These are phyloP conservation scores for Phrynocephalus forsythii DNA, from an alignment of 2,797 vertebrate species.

Conservation along the genomic window DNA sequence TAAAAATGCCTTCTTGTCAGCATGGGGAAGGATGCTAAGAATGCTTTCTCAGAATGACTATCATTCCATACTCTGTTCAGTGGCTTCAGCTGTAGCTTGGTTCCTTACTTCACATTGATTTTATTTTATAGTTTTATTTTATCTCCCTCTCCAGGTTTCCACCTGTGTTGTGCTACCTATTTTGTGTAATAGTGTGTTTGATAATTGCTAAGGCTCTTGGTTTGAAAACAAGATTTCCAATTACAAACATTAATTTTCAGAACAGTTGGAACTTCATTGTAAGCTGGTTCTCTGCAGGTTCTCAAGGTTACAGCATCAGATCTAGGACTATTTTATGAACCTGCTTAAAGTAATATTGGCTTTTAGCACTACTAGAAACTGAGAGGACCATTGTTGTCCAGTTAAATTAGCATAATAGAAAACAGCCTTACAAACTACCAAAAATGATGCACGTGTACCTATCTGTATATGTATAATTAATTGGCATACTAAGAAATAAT, in stretches of 20 bases:
- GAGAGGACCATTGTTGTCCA: neutral
- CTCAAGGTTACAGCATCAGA: too few species aligned
- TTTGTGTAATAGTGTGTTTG: neutral
- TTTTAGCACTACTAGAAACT: neutral
- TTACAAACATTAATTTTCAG: neutral
- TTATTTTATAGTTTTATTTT: neutral
- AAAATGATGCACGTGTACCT: neutral
- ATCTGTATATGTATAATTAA: neutral
- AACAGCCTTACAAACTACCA: neutral
- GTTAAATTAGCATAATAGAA: slow-evolving; percentile 21
- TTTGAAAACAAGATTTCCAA: neutral
- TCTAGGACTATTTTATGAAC: slow-evolving; percentile 5
- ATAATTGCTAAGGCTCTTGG: too few species aligned
- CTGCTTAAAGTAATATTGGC: neutral
- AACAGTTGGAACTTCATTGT: slow-evolving; percentile 15
- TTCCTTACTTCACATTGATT: slow-evolving; percentile 2
- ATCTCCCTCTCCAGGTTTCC: neutral
- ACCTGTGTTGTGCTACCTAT: neutral
- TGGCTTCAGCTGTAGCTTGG: neutral
- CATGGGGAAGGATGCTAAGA: slow-evolving; percentile 41
- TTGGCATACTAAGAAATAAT: neutral
- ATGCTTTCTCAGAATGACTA: slow-evolving; percentile 45
- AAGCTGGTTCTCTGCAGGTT: neutral
- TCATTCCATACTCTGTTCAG: slow-evolving; percentile 32
- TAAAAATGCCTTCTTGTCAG: slow-evolving; percentile 51